These are phyloP conservation scores for Rotaria socialis DNA, from an alignment of 2,888 invertebrate species.

Conservation along the genomic window DNA sequence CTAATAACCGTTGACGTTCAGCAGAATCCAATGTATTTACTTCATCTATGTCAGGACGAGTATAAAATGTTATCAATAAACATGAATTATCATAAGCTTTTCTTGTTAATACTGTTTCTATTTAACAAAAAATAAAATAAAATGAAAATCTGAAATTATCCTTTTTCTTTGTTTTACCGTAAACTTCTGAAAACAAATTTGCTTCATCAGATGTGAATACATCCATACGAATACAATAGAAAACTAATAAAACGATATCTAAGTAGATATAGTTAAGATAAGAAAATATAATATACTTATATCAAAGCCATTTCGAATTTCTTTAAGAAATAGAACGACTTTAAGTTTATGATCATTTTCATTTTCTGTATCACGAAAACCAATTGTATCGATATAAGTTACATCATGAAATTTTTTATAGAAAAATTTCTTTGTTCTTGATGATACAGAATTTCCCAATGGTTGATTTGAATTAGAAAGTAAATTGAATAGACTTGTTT, in stretches of 20 bases:
- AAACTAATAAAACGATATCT: neutral
- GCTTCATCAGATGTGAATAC: neutral
- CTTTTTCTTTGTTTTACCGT: neutral
- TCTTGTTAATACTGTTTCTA: neutral
- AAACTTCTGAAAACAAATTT: neutral
- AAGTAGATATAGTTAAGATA: too few species aligned
- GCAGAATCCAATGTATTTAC: neutral
- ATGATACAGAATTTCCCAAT: conserved; percentile 1
- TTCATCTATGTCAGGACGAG: conserved; percentile 7
- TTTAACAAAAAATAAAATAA: neutral
- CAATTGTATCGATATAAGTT: neutral
- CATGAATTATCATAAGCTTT: conserved; percentile 3
- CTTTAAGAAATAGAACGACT: neutral
- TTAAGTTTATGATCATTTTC: conserved; percentile 9
- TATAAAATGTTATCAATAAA: neutral
- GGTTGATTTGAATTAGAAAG: neutral
- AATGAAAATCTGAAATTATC: too few species aligned
- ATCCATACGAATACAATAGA: conserved; percentile 10
- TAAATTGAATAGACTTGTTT: conserved; percentile 17
- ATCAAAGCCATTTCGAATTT: conserved; percentile 18
- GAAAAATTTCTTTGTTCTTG: neutral
- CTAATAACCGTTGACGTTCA: neutral
- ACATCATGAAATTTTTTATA: neutral
- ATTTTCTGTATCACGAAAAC: conserved; percentile 11
- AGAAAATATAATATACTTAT: neutral